Base-by-base conservation (phyloP, 2,888 invertebrate species). In the Cheilosia pagana region DNA sequence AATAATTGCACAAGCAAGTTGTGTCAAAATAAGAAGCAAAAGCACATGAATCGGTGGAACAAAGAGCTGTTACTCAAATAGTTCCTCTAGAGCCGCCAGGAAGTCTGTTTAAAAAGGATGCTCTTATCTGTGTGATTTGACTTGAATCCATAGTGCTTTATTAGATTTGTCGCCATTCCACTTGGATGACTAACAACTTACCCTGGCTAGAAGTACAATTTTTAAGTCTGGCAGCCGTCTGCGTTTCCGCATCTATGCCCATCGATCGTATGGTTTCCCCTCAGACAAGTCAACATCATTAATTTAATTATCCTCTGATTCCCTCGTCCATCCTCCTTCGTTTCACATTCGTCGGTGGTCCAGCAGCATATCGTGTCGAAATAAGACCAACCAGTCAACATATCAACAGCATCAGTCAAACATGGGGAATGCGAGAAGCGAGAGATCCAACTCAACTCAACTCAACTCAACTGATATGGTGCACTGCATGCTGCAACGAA, bases 331-430 rank as follows among this genome's bases (percentile, higher is more conserved):
- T 35, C 41, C 21, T 43, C 43, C 41, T 35, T 62, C 16, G 39
- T 21, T 53, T 57, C 52, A 45, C 31, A 71, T 60, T 81, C 85
- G 63, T 81, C 76, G 85, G 81, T 85, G 81, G 85, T 85, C 85
- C 43, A 25, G 39, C 57, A 55, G 19, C 43, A 68, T 35, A 57
- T 68, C 60, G 81, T 77, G 76, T 77, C n/a, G 48, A 50, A 77
- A 75, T 81, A 71, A 82, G 71, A 70, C 48, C 62, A 74, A 68
- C 70, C 68, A 76, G 70, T 81, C 68, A 76, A 70, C 62, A 52
- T 57, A 70, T 81, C 76, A 82, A 62, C 71, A 77, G 43, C 77
- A 45, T 71, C 81, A 60, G 52, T 65, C 75, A 68, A 67, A 72
- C 31, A 52, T 19, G 43, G 53, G 10, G 55, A 65, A 41, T 53